These are phyloP conservation scores for Ametastegia equiseti DNA, from an alignment of 2,888 invertebrate species.

Conservation along the genomic window DNA sequence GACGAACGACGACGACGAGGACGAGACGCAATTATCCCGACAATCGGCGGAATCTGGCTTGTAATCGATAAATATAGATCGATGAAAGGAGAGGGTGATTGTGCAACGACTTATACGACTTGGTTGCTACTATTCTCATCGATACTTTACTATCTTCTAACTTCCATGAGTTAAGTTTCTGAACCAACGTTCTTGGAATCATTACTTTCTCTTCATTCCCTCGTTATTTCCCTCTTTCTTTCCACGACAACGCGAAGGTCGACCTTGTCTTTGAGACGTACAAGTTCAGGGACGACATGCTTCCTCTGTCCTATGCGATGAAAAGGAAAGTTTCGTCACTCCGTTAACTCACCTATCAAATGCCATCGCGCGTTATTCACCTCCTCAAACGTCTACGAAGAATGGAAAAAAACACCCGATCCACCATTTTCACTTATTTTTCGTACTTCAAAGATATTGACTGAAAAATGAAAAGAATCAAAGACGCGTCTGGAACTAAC, in stretches of 20 bases:
- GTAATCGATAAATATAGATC: slow-evolving; percentile 51
- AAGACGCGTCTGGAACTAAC: no score
- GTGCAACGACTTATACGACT: slow-evolving; percentile 13
- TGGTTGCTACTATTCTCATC: not conserved
- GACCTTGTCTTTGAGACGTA: slow-evolving; percentile 42
- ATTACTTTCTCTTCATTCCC: slow-evolving; percentile 42
- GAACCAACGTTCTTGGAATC: slow-evolving; percentile 41
- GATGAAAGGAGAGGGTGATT: slow-evolving; percentile 43
- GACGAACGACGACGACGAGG: no score
- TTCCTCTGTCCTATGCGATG: not conserved
- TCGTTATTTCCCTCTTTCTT: slow-evolving; percentile 35
- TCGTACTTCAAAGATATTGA: not conserved
- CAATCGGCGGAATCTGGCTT: slow-evolving; percentile 50
- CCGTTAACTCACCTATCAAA: slow-evolving; percentile 20
- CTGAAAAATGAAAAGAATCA: not conserved
- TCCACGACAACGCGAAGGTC: slow-evolving; percentile 36
- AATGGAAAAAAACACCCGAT: not conserved
- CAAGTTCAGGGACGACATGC: slow-evolving; percentile 45
- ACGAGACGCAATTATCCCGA: slow-evolving; percentile 50
- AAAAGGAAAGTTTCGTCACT: slow-evolving; percentile 38
- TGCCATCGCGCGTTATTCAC: not conserved
- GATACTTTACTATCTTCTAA: not conserved
- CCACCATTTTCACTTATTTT: not conserved
- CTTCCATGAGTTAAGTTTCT: not conserved
- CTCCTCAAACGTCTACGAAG: not conserved